Conservation (phyloP, 2,113 vertebrate genomes). For the Tenrec ecaudatus region DNA sequence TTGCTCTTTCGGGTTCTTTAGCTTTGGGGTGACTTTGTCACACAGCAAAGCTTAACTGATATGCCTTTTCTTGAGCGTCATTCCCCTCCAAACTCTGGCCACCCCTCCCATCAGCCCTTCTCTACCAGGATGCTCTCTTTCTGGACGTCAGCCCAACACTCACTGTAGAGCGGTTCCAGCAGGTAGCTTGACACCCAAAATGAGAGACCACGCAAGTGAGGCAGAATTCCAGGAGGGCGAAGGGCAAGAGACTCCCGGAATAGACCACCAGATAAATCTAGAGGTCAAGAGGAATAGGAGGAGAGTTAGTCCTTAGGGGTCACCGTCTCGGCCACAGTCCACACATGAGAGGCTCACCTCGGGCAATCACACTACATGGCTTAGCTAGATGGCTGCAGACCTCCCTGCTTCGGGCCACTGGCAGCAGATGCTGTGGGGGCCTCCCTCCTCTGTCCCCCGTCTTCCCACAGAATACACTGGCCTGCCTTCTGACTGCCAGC, state of each 20-base stretch:
- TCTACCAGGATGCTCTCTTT: background rate
- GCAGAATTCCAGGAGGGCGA: conserved; percentile 31
- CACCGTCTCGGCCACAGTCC: background rate
- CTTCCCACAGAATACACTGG: background rate
- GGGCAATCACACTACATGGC: background rate
- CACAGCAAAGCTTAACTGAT: background rate
- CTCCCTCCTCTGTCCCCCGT: background rate
- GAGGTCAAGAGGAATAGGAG: background rate
- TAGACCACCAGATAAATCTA: rapidly evolving
- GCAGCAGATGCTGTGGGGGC: background rate
- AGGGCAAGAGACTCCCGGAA: background rate
- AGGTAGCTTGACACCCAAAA: conserved; percentile 51
- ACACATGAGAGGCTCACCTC: background rate
- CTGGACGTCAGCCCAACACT: background rate
- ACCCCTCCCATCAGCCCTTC: background rate
- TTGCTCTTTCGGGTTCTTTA: background rate
- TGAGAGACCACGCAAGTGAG: conserved; percentile 44
- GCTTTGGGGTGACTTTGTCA: background rate
- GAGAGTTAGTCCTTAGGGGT: background rate
- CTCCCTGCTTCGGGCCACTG: background rate
- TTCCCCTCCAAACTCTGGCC: background rate
- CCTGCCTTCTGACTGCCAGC: too few relatives aligned
- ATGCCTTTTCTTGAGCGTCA: background rate
- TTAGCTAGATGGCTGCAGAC: background rate
- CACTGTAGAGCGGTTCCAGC: background rate